A percentile compares a stretch with the other conserved stretches of the same genome.
phyloP scores from a whole-genome alignment of 2,113 vertebrate genomes.

The Prionailurus viverrinus region DNA sequence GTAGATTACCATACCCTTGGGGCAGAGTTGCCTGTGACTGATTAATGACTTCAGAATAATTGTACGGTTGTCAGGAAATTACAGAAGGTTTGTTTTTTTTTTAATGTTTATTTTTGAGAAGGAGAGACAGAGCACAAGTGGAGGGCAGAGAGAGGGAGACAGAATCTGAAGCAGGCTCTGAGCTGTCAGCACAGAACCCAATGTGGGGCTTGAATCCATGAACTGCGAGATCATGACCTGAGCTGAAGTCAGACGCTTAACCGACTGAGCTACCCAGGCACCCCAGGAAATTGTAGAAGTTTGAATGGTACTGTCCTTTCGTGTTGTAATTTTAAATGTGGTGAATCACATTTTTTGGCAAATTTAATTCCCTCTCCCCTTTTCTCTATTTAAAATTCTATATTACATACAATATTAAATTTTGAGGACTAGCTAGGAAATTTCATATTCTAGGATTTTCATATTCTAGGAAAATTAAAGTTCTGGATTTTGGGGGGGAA shows the following conservation, averaged over 20 bases:
- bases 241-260: too few species aligned
- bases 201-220: too few species aligned
- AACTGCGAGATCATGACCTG: too few species aligned
- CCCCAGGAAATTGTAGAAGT: neutral
- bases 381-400: neutral
- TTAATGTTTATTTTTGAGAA: too few species aligned
- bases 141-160: too few species aligned
- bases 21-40: neutral
- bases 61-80: slow-evolving; percentile 33
- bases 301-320: slow-evolving; percentile 34
- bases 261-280: too few species aligned
- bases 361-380: neutral
- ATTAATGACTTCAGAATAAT: slow-evolving; percentile 54
- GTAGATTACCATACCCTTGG: neutral
- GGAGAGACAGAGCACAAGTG: too few species aligned
- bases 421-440: neutral
- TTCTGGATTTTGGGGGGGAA: neutral
- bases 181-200: too few species aligned
- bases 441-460: neutral
- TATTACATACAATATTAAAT: slow-evolving; percentile 30
- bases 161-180: too few species aligned
- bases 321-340: slow-evolving; percentile 42
- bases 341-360: neutral
- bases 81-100: neutral
- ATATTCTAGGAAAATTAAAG: neutral